Conservation (phyloP, 2,113 vertebrate genomes). For the Ascaphus truei region DNA sequence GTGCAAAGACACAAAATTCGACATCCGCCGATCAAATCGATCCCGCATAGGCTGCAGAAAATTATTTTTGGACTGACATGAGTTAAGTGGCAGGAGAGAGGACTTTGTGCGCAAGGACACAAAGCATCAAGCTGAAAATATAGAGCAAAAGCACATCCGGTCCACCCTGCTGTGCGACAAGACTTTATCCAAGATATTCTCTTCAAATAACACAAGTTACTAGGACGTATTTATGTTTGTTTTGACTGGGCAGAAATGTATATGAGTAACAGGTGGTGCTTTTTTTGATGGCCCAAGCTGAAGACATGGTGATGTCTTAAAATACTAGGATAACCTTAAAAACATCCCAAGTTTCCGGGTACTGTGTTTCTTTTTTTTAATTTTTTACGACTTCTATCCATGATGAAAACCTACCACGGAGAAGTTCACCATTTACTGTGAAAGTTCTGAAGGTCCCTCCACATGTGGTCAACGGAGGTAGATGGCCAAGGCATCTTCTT, state of each 20-base stretch:
- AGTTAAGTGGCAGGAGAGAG: neutral
- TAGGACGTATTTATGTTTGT: no score
- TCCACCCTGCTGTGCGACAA: neutral
- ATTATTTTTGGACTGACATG: conserved; percentile 82
- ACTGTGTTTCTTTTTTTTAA: neutral
- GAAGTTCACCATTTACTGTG: no score
- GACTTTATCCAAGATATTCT: neutral
- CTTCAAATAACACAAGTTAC: neutral
- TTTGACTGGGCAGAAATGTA: neutral
- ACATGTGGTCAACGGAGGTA: no score
- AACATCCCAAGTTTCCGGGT: neutral
- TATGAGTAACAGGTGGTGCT: neutral
- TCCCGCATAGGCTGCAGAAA: conserved; percentile 85
- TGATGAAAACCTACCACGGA: no score
- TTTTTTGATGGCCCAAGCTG: neutral
- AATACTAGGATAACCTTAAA: neutral
- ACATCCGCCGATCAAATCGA: conserved; percentile 90
- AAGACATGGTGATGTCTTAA: no score
- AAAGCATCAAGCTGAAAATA: no score
- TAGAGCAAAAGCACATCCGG: neutral
- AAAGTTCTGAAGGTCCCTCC: no score
- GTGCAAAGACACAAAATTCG: conserved; percentile 87
- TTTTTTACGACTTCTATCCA: no score
- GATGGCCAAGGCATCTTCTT: no score
- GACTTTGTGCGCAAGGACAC: neutral